A percentile compares a stretch with the other conserved stretches of the same genome.
These are phyloP conservation scores for Girardinichthys multiradiatus DNA, from an alignment of 2,113 vertebrate genomes.

Conservation along the genomic window DNA sequence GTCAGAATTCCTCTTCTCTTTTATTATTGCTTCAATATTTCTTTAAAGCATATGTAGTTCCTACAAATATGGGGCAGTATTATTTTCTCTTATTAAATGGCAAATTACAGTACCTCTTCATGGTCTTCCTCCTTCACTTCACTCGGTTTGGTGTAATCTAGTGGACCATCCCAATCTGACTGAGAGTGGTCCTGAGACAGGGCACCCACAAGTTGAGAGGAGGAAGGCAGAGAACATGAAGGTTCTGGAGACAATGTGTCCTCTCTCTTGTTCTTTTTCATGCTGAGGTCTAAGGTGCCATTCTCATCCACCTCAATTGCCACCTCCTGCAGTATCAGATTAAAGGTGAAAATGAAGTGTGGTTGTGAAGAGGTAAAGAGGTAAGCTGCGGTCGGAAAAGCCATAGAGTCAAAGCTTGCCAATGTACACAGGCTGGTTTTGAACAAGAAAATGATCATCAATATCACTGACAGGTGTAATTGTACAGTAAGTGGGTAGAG, in stretches of 20 bases:
- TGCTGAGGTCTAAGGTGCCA: conserved; percentile 95
- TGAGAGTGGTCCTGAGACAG: conserved; percentile 88
- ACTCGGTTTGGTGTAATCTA: conserved; percentile 94
- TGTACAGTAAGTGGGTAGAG: neutral
- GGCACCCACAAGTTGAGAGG: conserved; percentile 82
- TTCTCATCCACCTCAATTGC: conserved; percentile 98
- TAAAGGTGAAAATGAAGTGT: neutral
- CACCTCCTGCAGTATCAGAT: conserved; percentile 77
- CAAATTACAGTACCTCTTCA: conserved; percentile 86
- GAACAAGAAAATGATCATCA: too few species aligned
- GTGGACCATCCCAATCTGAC: conserved; percentile 93
- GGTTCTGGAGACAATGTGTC: conserved; percentile 87
- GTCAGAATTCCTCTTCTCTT: too few species aligned
- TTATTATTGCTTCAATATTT: too few species aligned
- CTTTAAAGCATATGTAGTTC: neutral
- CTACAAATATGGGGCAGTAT: neutral
- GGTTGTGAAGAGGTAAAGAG: neutral
- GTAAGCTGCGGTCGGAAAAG: too few species aligned
- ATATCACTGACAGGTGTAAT: neutral
- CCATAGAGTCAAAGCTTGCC: neutral
- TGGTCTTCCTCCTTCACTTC: conserved; percentile 91
- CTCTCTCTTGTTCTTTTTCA: conserved; percentile 91
- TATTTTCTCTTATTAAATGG: too few species aligned
- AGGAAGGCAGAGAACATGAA: conserved; percentile 77
- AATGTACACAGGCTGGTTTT: neutral